phyloP scores from a whole-genome alignment of 2,113 vertebrate genomes.

The Chelonoidis abingdonii region DNA sequence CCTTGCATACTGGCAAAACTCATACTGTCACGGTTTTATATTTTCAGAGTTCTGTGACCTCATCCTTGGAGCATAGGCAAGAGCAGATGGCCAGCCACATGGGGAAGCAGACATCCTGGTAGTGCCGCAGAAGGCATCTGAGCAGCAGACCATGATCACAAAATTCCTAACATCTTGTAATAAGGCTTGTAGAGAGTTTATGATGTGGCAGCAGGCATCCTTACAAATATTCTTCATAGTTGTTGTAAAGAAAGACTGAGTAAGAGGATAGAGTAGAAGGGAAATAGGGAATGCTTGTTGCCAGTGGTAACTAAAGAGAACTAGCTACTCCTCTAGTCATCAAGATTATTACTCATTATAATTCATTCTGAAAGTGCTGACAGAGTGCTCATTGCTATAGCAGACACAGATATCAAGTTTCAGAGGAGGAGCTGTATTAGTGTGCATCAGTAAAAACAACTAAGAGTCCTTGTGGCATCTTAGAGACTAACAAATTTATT shows the following conservation, averaged over 20 bases:
- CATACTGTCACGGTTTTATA: background rate
- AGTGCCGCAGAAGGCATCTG: background rate
- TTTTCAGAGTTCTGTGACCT: background rate
- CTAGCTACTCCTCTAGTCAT: background rate
- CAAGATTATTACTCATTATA: background rate
- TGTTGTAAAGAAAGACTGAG: background rate
- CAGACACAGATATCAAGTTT: background rate
- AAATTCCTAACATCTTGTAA: background rate
- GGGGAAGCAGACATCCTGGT: background rate
- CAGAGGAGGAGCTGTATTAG: too few relatives aligned
- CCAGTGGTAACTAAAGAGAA: background rate
- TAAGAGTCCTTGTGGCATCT: too few relatives aligned
- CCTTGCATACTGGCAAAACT: background rate
- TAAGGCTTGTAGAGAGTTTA: background rate
- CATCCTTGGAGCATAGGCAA: background rate
- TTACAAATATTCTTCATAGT: background rate
- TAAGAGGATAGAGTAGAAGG: background rate
- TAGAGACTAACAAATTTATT: too few relatives aligned
- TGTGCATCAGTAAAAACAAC: too few relatives aligned
- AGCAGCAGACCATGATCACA: background rate
- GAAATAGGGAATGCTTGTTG: background rate
- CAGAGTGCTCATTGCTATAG: background rate
- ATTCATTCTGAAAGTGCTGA: background rate
- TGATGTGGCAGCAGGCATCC: background rate
- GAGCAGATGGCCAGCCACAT: background rate